phyloP scores from a whole-genome alignment of 2,888 invertebrate species.

The Dexiosoma caninum region DNA sequence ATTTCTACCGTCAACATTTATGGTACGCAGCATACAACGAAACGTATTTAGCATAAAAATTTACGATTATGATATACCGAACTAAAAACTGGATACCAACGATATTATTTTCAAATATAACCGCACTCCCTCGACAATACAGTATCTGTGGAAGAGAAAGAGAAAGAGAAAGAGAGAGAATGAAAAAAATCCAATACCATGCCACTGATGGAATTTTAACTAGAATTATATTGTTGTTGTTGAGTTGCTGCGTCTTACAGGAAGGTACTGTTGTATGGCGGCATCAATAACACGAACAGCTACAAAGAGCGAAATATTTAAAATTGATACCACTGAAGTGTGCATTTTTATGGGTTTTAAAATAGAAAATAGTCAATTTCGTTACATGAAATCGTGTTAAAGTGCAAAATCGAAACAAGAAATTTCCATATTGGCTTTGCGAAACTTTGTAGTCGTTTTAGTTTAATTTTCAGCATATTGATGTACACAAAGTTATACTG shows the following conservation, averaged over 20 bases:
- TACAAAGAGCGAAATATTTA: background rate
- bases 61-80: slow-evolving; percentile 72
- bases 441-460: background rate
- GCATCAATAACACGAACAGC: background rate
- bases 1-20: slow-evolving; percentile 40
- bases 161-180: too few species aligned
- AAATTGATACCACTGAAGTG: background rate
- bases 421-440: too few species aligned
- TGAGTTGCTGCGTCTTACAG: slow-evolving; percentile 1
- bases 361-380: background rate
- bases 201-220: slow-evolving; percentile 19
- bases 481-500: too few species aligned
- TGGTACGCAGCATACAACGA: slow-evolving; percentile 64
- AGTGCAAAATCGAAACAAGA: background rate
- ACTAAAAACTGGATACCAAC: background rate
- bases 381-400: background rate
- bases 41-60: slow-evolving; percentile 76
- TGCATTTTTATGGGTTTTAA: background rate
- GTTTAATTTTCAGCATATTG: too few species aligned
- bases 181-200: background rate
- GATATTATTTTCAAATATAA: background rate
- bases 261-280: background rate
- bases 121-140: background rate
- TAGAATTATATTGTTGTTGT: background rate
- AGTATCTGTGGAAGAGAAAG: background rate